These are phyloP conservation scores for Suncus etruscus DNA, from an alignment of 2,113 vertebrate genomes.

Conservation along the genomic window DNA sequence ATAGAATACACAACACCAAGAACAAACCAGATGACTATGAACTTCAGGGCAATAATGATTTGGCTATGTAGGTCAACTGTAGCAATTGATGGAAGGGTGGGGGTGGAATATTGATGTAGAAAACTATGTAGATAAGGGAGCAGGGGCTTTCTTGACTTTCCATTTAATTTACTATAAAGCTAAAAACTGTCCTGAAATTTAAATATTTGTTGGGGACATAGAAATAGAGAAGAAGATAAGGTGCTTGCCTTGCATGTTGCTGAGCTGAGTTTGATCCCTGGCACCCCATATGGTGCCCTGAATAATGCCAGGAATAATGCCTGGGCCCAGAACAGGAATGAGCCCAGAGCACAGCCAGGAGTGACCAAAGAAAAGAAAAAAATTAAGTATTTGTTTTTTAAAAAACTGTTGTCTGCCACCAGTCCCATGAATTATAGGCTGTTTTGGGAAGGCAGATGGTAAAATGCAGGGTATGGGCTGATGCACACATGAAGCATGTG, in stretches of 20 bases:
- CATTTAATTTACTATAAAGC: neutral
- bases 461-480: neutral
- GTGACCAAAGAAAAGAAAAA: no score
- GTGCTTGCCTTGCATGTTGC: no score
- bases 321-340: no score
- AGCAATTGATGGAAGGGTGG: neutral
- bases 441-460: neutral
- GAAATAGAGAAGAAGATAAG: no score
- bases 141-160: neutral
- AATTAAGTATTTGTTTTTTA: no score
- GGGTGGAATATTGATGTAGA: neutral
- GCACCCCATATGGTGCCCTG: no score
- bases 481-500: rapidly evolving
- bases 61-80: neutral
- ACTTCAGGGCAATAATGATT: neutral
- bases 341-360: no score
- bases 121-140: rapidly evolving
- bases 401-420: neutral
- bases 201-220: no score
- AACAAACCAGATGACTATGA: neutral
- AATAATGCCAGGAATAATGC: no score
- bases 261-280: no score
- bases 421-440: neutral
- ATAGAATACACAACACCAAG: neutral
- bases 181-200: neutral